Evolutionary conservation across 2,797 vertebrate species (phyloP).

Genomic region (Mormyrops attenuatus): DNA sequence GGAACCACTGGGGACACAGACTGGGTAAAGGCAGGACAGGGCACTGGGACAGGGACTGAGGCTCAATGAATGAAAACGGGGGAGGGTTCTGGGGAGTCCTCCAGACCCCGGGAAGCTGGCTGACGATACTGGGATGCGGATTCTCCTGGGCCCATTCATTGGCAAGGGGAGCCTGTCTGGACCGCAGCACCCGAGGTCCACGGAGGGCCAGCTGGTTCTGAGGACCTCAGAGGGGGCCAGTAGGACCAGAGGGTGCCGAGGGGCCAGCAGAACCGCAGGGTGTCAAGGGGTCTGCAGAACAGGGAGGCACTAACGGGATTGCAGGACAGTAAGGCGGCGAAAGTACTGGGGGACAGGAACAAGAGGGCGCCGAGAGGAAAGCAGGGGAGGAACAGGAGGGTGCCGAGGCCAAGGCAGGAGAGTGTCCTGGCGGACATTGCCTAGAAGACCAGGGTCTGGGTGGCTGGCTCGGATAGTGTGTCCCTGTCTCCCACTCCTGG

Average conservation of each 20-base stretch:
- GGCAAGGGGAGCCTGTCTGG: not conserved
- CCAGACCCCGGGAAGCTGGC: not conserved
- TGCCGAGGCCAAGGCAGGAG: not conserved
- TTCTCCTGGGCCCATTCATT: not conserved
- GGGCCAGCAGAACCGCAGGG: too few species aligned
- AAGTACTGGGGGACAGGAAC: not conserved
- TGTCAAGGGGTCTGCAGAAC: too few species aligned
- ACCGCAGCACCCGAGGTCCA: not conserved
- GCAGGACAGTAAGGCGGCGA: not conserved
- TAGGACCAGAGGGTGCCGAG: too few species aligned
- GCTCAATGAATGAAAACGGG: not conserved
- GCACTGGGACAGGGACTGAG: not conserved
- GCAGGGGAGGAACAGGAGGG: not conserved
- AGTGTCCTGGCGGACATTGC: not conserved
- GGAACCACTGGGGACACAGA: not conserved
- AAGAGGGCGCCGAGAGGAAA: not conserved
- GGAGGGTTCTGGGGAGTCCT: not conserved
- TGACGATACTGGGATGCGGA: not conserved
- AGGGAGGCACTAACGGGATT: not conserved
- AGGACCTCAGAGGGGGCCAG: not conserved
- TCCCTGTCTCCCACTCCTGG: not conserved
- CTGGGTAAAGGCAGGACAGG: not conserved
- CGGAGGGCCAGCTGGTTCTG: not conserved
- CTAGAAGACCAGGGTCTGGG: not conserved
- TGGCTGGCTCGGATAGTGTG: not conserved